phyloP scores from a whole-genome alignment of 2,797 vertebrate genomes.

The Macropodus opercularis region DNA sequence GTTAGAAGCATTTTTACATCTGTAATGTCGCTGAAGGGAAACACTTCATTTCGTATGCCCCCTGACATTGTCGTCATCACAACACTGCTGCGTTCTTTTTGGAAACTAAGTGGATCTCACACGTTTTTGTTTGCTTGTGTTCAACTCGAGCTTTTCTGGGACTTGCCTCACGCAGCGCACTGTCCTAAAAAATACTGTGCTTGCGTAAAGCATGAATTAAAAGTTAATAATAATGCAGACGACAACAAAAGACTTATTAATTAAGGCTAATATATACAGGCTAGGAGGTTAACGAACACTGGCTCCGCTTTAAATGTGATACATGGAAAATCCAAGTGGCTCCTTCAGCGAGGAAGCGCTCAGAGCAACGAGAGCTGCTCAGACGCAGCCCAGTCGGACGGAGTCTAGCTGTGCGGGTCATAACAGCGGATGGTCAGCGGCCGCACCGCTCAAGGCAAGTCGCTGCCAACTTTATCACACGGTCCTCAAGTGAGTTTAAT shows the following conservation, averaged over 20 bases:
- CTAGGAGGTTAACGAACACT: too few species aligned
- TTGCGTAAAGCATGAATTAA: neutral
- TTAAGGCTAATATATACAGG: too few species aligned
- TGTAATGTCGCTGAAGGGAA: slow-evolving; percentile 2
- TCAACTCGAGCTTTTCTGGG: neutral
- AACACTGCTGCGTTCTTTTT: neutral
- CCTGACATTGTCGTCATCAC: slow-evolving; percentile 5
- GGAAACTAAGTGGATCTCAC: slow-evolving; percentile 4
- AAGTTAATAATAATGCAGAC: too few species aligned
- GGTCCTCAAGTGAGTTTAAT: neutral
- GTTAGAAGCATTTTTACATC: slow-evolving; percentile 4
- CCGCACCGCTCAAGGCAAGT: neutral
- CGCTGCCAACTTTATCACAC: neutral
- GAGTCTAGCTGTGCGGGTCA: neutral
- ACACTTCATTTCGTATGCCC: slow-evolving; percentile 8
- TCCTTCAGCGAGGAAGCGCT: too few species aligned
- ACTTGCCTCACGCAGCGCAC: neutral
- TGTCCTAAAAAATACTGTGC: neutral
- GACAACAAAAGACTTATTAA: too few species aligned
- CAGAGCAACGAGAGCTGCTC: neutral
- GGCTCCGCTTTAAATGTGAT: neutral
- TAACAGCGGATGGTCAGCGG: neutral
- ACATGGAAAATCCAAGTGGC: neutral
- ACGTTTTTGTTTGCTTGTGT: slow-evolving; percentile 1
- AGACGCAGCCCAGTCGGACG: too few species aligned